A percentile compares a stretch with the other conserved stretches of the same genome.
Evolutionary conservation across 2,888 invertebrate species (phyloP).

Genomic region (Germaria angustata): DNA sequence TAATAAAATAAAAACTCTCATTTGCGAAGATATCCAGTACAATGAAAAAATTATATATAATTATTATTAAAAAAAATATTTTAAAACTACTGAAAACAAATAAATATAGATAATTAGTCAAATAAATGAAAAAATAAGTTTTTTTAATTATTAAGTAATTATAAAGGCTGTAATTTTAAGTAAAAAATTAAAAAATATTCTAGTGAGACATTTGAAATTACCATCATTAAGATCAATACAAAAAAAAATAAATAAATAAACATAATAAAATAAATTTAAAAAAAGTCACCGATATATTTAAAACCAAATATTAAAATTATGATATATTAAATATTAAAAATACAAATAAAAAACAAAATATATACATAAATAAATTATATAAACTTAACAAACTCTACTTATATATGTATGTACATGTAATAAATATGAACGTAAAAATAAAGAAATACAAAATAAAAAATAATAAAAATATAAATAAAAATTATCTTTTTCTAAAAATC

Average conservation of each 20-base stretch:
- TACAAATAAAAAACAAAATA: constrained; percentile 40
- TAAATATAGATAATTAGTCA: constrained; percentile 35
- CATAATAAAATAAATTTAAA: constrained; percentile 43
- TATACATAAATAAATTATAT: constrained; percentile 65
- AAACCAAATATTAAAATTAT: constrained; percentile 55
- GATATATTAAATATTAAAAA: constrained; percentile 54
- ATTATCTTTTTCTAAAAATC: not conserved
- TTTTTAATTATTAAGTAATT: constrained; percentile 74
- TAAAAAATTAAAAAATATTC: constrained; percentile 69
- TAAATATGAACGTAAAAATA: constrained; percentile 71
- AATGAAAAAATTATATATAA: constrained; percentile 70
- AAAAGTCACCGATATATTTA: constrained; percentile 64
- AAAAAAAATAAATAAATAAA: constrained; percentile 36
- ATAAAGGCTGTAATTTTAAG: constrained; percentile 80
- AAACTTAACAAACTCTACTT: constrained; percentile 63
- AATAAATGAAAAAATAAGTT: constrained; percentile 60
- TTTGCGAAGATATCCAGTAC: constrained; percentile 75
- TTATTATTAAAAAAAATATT: not conserved
- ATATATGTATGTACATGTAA: constrained; percentile 69
- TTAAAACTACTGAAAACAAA: constrained; percentile 1
- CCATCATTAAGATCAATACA: constrained; percentile 49
- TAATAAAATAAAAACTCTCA: constrained; percentile 15
- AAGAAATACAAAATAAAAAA: constrained; percentile 71
- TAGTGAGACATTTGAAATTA: constrained; percentile 56
- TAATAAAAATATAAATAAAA: constrained; percentile 67